Evolutionary conservation across 64 coral and sea anemone species (phyloP).

Genomic region (Trachythela sp.): DNA sequence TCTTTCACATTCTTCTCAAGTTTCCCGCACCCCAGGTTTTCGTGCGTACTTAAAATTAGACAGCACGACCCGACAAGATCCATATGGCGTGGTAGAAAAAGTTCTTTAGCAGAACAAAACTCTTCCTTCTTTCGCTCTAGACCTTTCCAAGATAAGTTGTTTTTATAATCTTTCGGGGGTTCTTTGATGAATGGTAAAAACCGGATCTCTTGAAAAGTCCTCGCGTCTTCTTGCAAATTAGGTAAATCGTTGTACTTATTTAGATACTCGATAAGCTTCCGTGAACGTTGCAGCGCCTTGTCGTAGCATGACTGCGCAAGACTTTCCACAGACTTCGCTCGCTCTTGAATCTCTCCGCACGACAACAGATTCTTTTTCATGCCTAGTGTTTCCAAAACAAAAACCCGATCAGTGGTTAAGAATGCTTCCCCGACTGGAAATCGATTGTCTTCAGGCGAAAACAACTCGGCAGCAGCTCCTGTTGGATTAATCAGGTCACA

Average conservation of each 20-base stretch:
- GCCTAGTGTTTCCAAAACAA: conserved; percentile 71
- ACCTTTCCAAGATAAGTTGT: conserved; percentile 76
- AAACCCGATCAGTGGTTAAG: conserved; percentile 49
- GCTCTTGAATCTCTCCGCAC: conserved; percentile 69
- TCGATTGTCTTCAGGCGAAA: conserved; percentile 62
- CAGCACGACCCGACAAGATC: conserved; percentile 62
- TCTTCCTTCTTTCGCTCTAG: background rate
- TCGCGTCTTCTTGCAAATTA: background rate
- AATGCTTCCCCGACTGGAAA: conserved; percentile 70
- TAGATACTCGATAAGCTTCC: conserved; percentile 67
- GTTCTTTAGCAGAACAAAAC: conserved; percentile 52
- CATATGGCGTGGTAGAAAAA: conserved; percentile 36
- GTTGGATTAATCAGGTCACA: background rate
- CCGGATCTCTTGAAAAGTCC: background rate
- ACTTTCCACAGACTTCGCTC: conserved; percentile 49
- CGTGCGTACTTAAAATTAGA: conserved; percentile 65
- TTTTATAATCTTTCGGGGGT: background rate
- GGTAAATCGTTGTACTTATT: conserved; percentile 55
- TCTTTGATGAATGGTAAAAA: conserved; percentile 70
- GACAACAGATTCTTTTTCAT: conserved; percentile 67
- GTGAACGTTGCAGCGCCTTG: conserved; percentile 50
- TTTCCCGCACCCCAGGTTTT: conserved; percentile 63
- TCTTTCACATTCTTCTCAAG: conserved; percentile 49
- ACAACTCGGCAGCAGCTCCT: conserved; percentile 44
- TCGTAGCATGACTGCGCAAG: conserved; percentile 39